phyloP scores from a whole-genome alignment of 1,140 invertebrate species.

The Brachionus manjavacas region DNA sequence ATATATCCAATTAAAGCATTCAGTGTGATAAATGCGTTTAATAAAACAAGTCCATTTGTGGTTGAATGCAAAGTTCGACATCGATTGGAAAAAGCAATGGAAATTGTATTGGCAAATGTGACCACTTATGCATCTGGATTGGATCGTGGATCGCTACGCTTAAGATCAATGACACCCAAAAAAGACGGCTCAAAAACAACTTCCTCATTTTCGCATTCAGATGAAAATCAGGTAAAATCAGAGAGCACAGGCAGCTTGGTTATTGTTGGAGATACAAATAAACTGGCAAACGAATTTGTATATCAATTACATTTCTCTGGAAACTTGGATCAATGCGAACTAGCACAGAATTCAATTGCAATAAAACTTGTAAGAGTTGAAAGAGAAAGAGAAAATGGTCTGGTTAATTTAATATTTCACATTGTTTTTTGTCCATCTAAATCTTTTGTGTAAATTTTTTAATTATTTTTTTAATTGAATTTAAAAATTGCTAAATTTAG shows the following conservation, averaged over 20 bases:
- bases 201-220: neutral
- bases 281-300: slow-evolving; percentile 7
- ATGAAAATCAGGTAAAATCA: slow-evolving; percentile 8
- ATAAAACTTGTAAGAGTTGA: slow-evolving; percentile 47
- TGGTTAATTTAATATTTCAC: slow-evolving; percentile 53
- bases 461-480: neutral
- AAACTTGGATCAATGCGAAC: slow-evolving; percentile 12
- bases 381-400: slow-evolving; percentile 49
- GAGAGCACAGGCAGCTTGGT: neutral
- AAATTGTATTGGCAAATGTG: slow-evolving; percentile 16
- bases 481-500: slow-evolving; percentile 44
- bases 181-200: neutral
- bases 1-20: slow-evolving; percentile 41
- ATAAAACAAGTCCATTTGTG: slow-evolving; percentile 5
- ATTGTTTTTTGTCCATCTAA: slow-evolving; percentile 52
- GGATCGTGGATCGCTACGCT: slow-evolving; percentile 23
- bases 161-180: slow-evolving; percentile 2
- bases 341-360: slow-evolving; percentile 29
- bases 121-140: neutral
- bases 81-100: slow-evolving; percentile 19
- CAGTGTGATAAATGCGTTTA: slow-evolving; percentile 14
- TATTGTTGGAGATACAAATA: slow-evolving; percentile 7
- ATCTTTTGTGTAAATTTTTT: slow-evolving; percentile 51
- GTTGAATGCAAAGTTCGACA: slow-evolving; percentile 17
- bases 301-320: slow-evolving; percentile 19